Base-by-base conservation (phyloP, 2,888 invertebrate species). In the Tyria jacobaeae region DNA sequence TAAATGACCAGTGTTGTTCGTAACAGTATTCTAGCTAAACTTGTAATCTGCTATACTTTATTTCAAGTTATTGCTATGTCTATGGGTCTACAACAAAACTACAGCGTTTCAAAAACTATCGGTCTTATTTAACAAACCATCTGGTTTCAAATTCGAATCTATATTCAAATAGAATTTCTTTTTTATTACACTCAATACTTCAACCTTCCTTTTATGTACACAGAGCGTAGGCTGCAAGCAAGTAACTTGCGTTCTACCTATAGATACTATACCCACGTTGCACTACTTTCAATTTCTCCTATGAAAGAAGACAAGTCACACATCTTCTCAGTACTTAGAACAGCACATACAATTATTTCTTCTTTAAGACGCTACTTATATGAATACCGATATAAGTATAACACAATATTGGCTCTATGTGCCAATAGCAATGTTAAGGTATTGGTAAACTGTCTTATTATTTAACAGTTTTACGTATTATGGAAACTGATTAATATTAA, bases 201-300 rank as follows among this genome's bases (percentile, higher is more conserved):
- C 67, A 60, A 60, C 75, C 63, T 65, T 66, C 62, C 66, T 62
- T 53, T 58, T 66, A 60, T 52, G 66, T 64, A 48, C 4, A 31
- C 44, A 31, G 10, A 12, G 68, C 69, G 76, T 76, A 69, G 76
- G 76, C 41, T 60, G 65, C 50, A 53, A 39, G 48, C 34, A 50
- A 65, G 64, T 60, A 62, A 70, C 67, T 67, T 68, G 67, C 60
- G 56, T 68, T 76, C 68, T 70, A 66, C 71, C 68, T 63, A 71
- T 72, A n/a, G n/a, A n/a, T n/a, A n/a, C 73, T 73, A 70, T 76
- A 64, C 72, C 74, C 74, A 75, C 75, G 73, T 74, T 59, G 48
- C 56, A 53, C 53, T 64, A 63, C 70, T 72, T 62, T 70, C 64
- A 66, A 74, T 75, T 79, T 77, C 78, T 71, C 73, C 70, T 60